Evolutionary conservation across 2,797 vertebrate genomes (phyloP).

Genomic region (Thamnophis elegans): DNA sequence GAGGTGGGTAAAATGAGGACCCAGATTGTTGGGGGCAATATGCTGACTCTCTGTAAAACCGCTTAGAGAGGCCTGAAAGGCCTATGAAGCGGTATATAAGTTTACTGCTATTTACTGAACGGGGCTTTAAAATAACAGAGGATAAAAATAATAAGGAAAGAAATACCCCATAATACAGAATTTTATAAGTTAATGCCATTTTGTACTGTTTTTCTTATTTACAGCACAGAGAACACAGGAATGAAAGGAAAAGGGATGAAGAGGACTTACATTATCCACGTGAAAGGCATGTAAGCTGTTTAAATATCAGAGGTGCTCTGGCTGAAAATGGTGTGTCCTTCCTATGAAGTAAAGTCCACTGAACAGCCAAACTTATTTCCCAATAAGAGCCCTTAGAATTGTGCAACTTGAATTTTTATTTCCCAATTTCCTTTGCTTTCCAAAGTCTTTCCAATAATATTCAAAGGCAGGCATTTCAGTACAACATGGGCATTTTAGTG

Average conservation of each 20-base stretch:
- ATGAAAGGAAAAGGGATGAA: conserved; percentile 43
- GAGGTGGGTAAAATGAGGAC: no score
- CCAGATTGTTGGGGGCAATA: no score
- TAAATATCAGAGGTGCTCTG: not conserved
- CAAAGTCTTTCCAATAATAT: not conserved
- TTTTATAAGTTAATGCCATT: conserved; percentile 8
- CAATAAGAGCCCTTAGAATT: not conserved
- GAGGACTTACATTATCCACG: conserved; percentile 20
- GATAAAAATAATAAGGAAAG: not conserved
- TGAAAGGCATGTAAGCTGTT: conserved; percentile 37
- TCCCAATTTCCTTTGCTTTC: not conserved
- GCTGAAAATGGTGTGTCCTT: not conserved
- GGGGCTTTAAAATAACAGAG: not conserved
- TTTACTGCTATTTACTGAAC: no score
- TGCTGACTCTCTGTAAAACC: no score
- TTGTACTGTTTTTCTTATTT: conserved; percentile 26
- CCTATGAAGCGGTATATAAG: no score
- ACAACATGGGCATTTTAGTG: not conserved
- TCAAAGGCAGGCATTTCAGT: not conserved
- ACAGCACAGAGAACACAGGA: conserved; percentile 55
- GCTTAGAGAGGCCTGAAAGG: no score
- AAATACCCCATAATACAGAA: not conserved
- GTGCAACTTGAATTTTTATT: not conserved
- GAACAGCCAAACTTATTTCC: not conserved
- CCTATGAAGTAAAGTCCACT: not conserved